Percentiles rank a stretch among this genome's conserved stretches.
These are phyloP conservation scores for Orussus abietinus DNA, from an alignment of 1,140 invertebrate genomes.

Conservation along the genomic window DNA sequence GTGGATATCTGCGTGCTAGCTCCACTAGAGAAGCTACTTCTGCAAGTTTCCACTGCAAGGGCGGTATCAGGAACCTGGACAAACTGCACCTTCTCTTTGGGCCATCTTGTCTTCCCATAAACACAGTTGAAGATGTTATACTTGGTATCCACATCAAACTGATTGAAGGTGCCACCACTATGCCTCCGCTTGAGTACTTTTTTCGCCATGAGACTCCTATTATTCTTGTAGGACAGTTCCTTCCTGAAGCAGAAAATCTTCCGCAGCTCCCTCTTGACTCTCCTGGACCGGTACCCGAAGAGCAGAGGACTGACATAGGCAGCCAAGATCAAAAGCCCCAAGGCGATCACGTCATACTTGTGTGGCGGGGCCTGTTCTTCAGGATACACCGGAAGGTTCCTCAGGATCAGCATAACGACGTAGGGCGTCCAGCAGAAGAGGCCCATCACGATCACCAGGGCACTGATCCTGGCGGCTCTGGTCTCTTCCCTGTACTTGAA, in stretches of 20 bases:
- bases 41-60: constrained; percentile 50
- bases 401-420: constrained; percentile 54
- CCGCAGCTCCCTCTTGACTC: constrained; percentile 68
- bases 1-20: constrained; percentile 55
- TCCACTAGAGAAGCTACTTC: constrained; percentile 56
- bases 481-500: constrained; percentile 80
- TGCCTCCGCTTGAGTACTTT: constrained; percentile 42
- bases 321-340: constrained; percentile 65
- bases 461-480: constrained; percentile 73
- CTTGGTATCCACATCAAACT: constrained; percentile 36
- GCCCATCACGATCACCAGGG: constrained; percentile 69
- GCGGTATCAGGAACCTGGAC: constrained; percentile 51
- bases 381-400: constrained; percentile 43
- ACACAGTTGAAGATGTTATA: constrained; percentile 49
- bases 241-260: constrained; percentile 57
- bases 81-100: constrained; percentile 50
- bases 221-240: constrained; percentile 48
- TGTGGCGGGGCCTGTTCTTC: constrained; percentile 37
- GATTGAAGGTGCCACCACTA: constrained; percentile 36
- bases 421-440: constrained; percentile 69
- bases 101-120: constrained; percentile 42
- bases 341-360: constrained; percentile 53
- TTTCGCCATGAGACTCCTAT: constrained; percentile 48
- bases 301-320: constrained; percentile 71
- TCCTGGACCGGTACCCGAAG: constrained; percentile 73